Conservation (phyloP, 1,140 invertebrate species). For the Pomacea maculata region DNA sequence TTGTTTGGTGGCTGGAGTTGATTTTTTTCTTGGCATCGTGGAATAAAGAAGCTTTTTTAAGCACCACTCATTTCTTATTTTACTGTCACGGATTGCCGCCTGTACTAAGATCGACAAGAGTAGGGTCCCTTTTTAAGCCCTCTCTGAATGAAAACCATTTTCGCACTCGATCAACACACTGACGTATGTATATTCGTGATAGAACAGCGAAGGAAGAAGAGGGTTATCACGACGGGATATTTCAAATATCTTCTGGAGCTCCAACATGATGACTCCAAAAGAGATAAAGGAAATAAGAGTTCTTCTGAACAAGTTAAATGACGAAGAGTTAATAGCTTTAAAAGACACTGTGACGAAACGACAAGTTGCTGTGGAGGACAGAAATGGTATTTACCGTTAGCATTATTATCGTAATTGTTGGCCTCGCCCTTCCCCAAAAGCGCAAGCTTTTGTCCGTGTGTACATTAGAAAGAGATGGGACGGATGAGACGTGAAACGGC, state of each 20-base stretch:
- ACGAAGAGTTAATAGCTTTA: constrained; percentile 6
- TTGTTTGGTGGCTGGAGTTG: constrained; percentile 16
- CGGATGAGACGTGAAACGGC: too few species aligned
- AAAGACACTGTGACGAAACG: constrained; percentile 16
- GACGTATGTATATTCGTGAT: too few species aligned
- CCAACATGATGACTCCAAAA: constrained; percentile 3
- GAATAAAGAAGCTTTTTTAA: not conserved
- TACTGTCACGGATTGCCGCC: not conserved
- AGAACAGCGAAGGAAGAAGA: too few species aligned
- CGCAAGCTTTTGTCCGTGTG: too few species aligned
- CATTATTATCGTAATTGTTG: not conserved
- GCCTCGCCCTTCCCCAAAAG: not conserved
- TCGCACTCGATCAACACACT: too few species aligned
- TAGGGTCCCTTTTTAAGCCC: too few species aligned
- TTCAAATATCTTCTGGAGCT: too few species aligned
- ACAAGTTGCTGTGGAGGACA: constrained; percentile 11
- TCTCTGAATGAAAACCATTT: too few species aligned
- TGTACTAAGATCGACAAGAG: too few species aligned
- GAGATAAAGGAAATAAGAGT: constrained; percentile 2
- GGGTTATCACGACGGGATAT: too few species aligned
- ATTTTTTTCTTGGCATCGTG: constrained; percentile 11
- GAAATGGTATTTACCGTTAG: not conserved
- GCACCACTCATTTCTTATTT: not conserved
- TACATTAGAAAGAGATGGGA: too few species aligned
- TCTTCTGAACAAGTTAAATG: constrained; percentile 5